Base-by-base conservation (phyloP, 2,113 vertebrate genomes). In the Hyaena hyaena region DNA sequence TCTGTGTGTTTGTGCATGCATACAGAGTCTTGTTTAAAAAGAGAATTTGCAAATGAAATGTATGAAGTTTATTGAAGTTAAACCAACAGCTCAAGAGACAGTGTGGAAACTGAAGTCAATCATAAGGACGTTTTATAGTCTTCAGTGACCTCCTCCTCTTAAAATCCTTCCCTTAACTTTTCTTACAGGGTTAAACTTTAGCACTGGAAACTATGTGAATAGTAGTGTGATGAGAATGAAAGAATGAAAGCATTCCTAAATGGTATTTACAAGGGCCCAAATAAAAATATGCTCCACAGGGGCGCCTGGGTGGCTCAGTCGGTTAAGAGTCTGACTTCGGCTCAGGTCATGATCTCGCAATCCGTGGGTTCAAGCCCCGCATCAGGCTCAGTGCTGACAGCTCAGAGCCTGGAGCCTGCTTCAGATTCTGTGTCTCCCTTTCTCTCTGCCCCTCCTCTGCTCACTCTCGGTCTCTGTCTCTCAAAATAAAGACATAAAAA, bases 81-180 rank as follows among this genome's bases (percentile, higher is more conserved):
- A 97, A 85, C 12, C 33, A 82, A 58, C 31, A 96, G 4, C 76
- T 95, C 39, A 92, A 80, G 77, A 95, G 33, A 58, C 14, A 68
- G n/a, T 76, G 81, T 15, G 66, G 66, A 95, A 92, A 94, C 15
- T 90, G 26, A 93, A 96, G 7, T 55, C 33, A 58, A 87, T 84
- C 43, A 53, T 45, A 93, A 81, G 45, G 66, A 19, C 4, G 2
- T 71, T 87, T 65, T 50, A 68, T 11, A 80, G 19, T 53, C n/a
- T 89, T 14, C 7, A 96, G 4, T 66, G 45, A 85, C 76, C 63
- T 66, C 50, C 26, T 79, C 31, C 81, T 77, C 31, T 31, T 77
- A 87, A 92, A 77, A 77, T 63, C 11, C 35, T 53, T 96, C 65
- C 85, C 84, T 93, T 88, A 69, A 65, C 17, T 96, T 96, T 71